A percentile compares a stretch with the other conserved stretches of the same genome.
phyloP scores from a whole-genome alignment of 2,888 invertebrate species.

The Sinohyriopsis cumingii region DNA sequence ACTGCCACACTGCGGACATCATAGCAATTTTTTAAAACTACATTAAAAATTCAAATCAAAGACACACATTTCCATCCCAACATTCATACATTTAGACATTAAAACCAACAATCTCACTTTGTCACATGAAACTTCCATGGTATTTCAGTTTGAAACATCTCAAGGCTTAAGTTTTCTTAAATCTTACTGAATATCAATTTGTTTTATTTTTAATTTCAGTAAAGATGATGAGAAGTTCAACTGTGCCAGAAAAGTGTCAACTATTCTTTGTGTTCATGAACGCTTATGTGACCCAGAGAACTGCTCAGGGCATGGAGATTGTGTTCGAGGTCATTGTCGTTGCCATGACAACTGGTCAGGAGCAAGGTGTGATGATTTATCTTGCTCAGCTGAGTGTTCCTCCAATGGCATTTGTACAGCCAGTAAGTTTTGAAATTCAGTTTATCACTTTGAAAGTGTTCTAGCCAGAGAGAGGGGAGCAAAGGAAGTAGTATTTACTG shows the following conservation, averaged over 20 bases:
- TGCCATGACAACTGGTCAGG: constrained; percentile 66
- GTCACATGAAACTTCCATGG: too few species aligned
- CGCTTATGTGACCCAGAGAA: constrained; percentile 57
- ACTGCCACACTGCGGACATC: too few species aligned
- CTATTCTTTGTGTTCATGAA: constrained; percentile 69
- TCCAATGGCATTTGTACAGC: constrained; percentile 64
- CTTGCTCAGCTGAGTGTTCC: constrained; percentile 63
- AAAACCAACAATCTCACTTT: too few species aligned
- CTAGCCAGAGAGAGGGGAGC: too few species aligned
- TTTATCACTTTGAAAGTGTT: too few species aligned
- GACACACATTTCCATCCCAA: too few species aligned
- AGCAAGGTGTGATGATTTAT: constrained; percentile 57
- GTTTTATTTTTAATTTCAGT: constrained; percentile 19
- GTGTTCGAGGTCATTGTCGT: constrained; percentile 62
- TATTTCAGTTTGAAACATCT: too few species aligned
- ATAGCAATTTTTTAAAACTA: too few species aligned
- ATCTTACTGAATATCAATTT: background rate
- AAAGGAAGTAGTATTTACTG: too few species aligned
- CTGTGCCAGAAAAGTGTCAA: constrained; percentile 64
- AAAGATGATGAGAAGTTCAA: constrained; percentile 49
- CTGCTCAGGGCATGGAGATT: constrained; percentile 67
- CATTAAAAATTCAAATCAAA: too few species aligned
- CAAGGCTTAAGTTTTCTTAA: background rate
- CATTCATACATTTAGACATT: too few species aligned
- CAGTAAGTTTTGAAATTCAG: constrained; percentile 32